Evolutionary conservation across 1,140 invertebrate genomes (phyloP).

Genomic region (Polypedilum pembai): DNA sequence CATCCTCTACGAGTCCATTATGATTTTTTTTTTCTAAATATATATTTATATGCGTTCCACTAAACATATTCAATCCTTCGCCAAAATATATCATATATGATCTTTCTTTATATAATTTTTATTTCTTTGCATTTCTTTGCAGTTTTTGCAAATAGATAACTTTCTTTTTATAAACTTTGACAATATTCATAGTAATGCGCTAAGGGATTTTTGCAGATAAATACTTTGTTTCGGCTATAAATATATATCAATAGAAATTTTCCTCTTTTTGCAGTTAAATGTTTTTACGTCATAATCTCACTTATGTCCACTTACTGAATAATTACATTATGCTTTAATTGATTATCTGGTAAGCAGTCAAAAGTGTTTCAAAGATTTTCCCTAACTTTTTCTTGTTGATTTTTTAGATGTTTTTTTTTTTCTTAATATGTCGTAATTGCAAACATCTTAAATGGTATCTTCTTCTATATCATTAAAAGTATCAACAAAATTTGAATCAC

Average conservation of each 20-base stretch:
- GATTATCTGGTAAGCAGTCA: background rate
- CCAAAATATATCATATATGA: background rate
- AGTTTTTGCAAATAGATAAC: slow-evolving; percentile 3
- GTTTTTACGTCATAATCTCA: background rate
- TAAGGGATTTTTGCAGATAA: background rate
- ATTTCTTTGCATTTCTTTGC: background rate
- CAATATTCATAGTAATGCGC: slow-evolving; percentile 17
- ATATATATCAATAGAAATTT: slow-evolving; percentile 13
- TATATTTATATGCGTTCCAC: background rate
- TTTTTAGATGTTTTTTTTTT: background rate
- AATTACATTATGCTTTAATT: background rate
- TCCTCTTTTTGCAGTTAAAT: background rate
- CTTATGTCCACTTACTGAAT: background rate
- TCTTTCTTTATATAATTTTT: background rate
- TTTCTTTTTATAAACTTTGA: background rate
- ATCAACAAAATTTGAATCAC: background rate
- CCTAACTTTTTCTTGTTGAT: background rate
- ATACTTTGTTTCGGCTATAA: background rate
- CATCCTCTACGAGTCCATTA: background rate
- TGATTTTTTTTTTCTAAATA: background rate
- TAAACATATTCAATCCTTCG: background rate
- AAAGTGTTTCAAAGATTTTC: background rate
- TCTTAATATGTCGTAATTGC: too few relatives aligned
- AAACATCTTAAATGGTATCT: slow-evolving; percentile 1
- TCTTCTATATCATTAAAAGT: background rate